Evolutionary conservation across 2,113 vertebrate species (phyloP).

Genomic region (Leucopternis melanops): DNA sequence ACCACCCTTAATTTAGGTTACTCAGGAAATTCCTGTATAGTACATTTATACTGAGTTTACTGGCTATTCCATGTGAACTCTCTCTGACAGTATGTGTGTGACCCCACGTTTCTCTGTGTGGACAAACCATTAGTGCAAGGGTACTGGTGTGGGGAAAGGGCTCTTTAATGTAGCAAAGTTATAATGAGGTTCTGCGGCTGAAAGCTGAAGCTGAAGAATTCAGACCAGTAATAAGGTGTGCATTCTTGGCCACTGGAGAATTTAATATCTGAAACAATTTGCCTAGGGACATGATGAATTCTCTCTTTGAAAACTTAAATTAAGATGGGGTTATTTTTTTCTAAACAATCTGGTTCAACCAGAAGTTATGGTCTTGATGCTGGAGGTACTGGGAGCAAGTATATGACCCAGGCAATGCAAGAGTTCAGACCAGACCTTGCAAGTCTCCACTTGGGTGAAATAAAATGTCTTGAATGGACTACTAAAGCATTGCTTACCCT

Average conservation of each 20-base stretch:
- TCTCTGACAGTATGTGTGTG: not conserved
- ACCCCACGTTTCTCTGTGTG: not conserved
- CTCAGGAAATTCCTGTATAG: not conserved
- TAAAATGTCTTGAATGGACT: not conserved
- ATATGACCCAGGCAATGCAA: not conserved
- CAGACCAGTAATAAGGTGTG: conserved; percentile 51
- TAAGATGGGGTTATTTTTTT: conserved; percentile 13
- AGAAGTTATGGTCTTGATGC: conserved; percentile 39
- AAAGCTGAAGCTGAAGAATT: conserved; percentile 49
- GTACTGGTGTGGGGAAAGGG: not conserved
- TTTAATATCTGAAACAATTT: conserved; percentile 65
- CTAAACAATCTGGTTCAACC: conserved; percentile 50
- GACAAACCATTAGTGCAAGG: not conserved
- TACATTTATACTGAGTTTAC: not conserved
- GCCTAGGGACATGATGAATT: conserved; percentile 29
- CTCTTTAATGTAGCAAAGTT: not conserved
- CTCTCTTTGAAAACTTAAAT: conserved; percentile 56
- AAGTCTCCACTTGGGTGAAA: conserved; percentile 22
- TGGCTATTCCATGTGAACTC: rapidly evolving
- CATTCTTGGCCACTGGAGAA: conserved; percentile 51
- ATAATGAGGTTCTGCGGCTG: conserved; percentile 28
- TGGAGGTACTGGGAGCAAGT: not conserved
- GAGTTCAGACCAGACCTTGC: not conserved
- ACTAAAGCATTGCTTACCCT: not conserved
- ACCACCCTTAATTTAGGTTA: not conserved